Percentiles rank a stretch among this genome's conserved stretches.
Evolutionary conservation across 2,113 vertebrate species (phyloP).

Genomic region (Jacana jacana): DNA sequence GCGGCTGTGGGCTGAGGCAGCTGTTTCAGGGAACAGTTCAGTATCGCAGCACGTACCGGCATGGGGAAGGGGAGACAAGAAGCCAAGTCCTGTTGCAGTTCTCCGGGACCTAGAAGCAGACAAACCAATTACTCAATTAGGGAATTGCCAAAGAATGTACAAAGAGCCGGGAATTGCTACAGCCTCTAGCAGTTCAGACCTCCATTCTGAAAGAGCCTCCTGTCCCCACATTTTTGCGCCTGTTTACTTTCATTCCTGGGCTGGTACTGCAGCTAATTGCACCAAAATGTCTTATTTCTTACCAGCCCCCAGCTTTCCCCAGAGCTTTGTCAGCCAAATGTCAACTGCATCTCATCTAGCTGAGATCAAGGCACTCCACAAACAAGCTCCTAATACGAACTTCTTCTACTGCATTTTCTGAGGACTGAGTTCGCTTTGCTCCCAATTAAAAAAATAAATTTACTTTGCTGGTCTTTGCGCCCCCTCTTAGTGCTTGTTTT

Average conservation of each 20-base stretch:
- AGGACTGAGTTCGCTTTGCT: neutral
- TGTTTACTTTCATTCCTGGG: neutral
- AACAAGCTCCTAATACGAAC: neutral
- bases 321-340: slow-evolving; percentile 32
- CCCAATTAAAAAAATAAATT: slow-evolving; percentile 7
- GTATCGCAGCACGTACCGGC: neutral
- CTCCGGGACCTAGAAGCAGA: neutral
- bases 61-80: neutral
- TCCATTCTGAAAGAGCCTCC: neutral
- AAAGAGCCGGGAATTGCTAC: neutral
- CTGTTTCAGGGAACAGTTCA: neutral
- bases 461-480: neutral
- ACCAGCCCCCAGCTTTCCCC: neutral
- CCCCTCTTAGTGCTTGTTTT: neutral
- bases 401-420: neutral
- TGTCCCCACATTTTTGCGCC: neutral
- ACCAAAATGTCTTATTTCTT: neutral
- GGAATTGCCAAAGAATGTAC: neutral
- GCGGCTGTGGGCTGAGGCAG: neutral
- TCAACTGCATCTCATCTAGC: slow-evolving; percentile 14
- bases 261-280: neutral
- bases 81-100: neutral
- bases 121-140: neutral
- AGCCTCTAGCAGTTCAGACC: neutral
- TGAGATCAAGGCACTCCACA: neutral